Base-by-base conservation (phyloP, 2,113 vertebrate species). In the Lethenteron reissneri region DNA sequence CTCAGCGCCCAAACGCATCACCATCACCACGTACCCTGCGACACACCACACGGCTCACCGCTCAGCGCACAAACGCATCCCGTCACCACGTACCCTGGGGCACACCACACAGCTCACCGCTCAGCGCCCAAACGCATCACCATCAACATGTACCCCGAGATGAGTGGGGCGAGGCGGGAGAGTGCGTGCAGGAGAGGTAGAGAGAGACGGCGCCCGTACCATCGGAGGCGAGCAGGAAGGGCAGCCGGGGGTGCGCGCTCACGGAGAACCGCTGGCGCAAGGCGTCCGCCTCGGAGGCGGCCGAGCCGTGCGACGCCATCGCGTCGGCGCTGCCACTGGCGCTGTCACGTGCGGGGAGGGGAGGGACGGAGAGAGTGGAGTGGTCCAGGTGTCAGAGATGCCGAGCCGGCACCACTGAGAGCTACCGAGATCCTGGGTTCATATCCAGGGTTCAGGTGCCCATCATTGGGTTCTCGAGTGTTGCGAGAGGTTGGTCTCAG, bases 251-350 rank as follows among this genome's bases (percentile, higher is more conserved):
- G 72, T 97, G 94, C 69, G 87, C 87, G 71, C 86, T 83, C 74
- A 95, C 77, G 17, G 88, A 99, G 76, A 87, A 99, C 12, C 84
- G 85, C 80, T 99, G 92, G 68, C 87, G 85, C 78, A 86, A 74
- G 56, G 78, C 25, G 21, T 99, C 94, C 58, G 13, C 77, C 56
- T 85, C 82, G 59, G 90, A 95, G n/a, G 81, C 74, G 72, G 85
- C 83, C 14, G 90, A 96, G 78, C 83, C 87, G 77, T 78, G 70
- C 71, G 83, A 84, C 58, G 83, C 76, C 73, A 77, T 79, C 11
- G 78, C 80, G 19, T 88, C 86, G 41, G 41, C 41, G 6, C 41
- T 41, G 6, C 41, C n/a, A 41, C 41, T 41, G 4, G 41, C 41
- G 3, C 41, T 41, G 4, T 41, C 41, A 41, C 41, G 41, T 7